Base-by-base conservation (phyloP, 2,888 invertebrate genomes). In the Calameuta pallipes region DNA sequence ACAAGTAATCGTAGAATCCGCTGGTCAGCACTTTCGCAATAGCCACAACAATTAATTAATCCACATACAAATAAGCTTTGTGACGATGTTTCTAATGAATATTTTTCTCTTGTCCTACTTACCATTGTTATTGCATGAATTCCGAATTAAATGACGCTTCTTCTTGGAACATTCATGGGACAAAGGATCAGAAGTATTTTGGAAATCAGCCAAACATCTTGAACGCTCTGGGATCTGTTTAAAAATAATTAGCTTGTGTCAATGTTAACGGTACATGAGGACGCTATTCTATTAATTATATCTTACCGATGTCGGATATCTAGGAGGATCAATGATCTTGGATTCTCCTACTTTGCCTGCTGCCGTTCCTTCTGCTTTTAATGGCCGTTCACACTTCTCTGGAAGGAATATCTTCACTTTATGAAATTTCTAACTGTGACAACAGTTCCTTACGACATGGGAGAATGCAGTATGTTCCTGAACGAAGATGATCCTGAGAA, bases 371-470 rank as follows among this genome's bases (percentile, higher is more conserved):
- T 35, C 36, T 74, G 13, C 35, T 33, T 35, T n/a, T 34, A 30
- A 35, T 35, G 74, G 35, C 36, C 35, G 33, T 74, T 74, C 74
- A 36, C 30, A 23, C 33, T 36, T 35, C n/a, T 74, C 35, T 30
- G 36, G 30, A 30, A 74, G n/a, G 34, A 34, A 34, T 35, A 34
- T 35, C 34, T n/a, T 74, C 12, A 34, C 74, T 74, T 74, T 30
- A 74, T 30, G n/a, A 35, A 77, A 75, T 80, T 74, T 74, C 76
- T 78, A 80, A 69, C 77, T 74, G 78, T 71, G 69, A 70, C 80
- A 23, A 56, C 56, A 56, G 56, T 56, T 56, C 56, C 56, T 56
- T 56, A 56, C 56, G 56, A 56, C 9, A 56, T 56, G 56, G 23
- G 23, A 23, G 2, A 56, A 56, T 23, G 56, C 23, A 23, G 56